A percentile compares a stretch with the other conserved stretches of the same genome.
Evolutionary conservation across 2,888 invertebrate genomes (phyloP).

Genomic region (Nephrotoma appendiculata): DNA sequence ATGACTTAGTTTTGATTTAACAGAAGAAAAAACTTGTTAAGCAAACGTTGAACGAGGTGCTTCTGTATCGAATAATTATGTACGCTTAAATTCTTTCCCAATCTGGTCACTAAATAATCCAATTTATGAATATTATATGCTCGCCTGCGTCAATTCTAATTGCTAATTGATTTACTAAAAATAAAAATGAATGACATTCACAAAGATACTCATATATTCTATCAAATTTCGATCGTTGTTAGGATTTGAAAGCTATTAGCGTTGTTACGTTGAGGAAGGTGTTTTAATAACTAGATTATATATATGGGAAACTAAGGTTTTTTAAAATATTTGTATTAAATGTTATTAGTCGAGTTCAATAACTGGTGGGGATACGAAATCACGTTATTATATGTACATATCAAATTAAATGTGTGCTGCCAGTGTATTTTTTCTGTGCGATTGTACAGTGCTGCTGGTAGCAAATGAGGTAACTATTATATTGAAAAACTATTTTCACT

Average conservation of each 20-base stretch:
- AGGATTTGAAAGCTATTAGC: background rate
- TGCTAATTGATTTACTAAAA: background rate
- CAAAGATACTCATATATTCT: background rate
- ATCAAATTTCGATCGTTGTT: background rate
- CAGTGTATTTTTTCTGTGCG: background rate
- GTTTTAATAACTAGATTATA: background rate
- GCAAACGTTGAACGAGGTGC: no score
- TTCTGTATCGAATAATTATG: background rate
- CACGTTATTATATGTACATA: background rate
- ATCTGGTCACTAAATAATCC: background rate
- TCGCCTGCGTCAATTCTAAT: background rate
- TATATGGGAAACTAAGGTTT: background rate
- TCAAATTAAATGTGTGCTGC: no score
- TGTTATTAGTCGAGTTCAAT: background rate
- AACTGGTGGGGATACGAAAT: background rate
- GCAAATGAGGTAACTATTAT: background rate
- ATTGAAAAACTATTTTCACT: background rate
- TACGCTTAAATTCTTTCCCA: background rate
- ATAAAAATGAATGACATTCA: background rate
- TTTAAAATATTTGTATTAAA: background rate
- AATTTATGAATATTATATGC: background rate
- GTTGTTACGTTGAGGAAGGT: background rate
- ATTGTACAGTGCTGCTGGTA: background rate
- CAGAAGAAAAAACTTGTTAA: no score
- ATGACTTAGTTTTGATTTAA: no score